Evolutionary conservation across 1,140 invertebrate genomes (phyloP).

Genomic region (Chrysoperla carnea): DNA sequence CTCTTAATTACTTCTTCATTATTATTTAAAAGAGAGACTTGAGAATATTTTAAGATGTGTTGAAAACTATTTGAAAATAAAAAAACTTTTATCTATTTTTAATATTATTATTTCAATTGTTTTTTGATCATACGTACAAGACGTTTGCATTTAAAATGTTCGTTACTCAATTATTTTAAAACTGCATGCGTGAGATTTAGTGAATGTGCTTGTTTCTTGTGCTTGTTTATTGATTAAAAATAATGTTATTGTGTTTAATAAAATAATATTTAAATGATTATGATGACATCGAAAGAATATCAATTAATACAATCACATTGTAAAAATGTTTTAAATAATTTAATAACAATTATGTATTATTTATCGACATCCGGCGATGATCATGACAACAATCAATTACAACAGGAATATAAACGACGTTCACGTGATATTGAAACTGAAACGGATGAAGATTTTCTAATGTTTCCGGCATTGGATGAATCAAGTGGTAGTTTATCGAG

Average conservation of each 20-base stretch:
- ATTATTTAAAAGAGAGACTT: too few species aligned
- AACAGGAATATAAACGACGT: constrained; percentile 56
- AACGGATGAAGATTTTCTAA: constrained; percentile 35
- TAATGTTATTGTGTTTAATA: neutral
- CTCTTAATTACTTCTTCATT: too few species aligned
- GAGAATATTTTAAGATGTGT: too few species aligned
- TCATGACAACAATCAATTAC: neutral
- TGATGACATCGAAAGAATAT: neutral
- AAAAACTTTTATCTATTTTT: too few species aligned
- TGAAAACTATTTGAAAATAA: too few species aligned
- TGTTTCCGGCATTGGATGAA: constrained; percentile 26
- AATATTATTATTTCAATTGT: too few species aligned
- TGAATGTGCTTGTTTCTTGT: too few species aligned
- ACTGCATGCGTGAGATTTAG: too few species aligned
- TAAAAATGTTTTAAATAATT: neutral
- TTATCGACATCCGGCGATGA: neutral
- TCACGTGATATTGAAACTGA: constrained; percentile 66
- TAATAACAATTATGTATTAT: neutral
- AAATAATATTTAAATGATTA: neutral
- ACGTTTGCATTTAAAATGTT: too few species aligned
- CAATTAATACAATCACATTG: neutral
- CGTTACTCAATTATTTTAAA: too few species aligned
- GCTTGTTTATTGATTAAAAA: neutral
- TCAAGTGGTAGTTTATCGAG: constrained; percentile 39
- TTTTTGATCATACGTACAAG: too few species aligned